These are phyloP conservation scores for Enteromius treurensis DNA, from an alignment of 2,797 vertebrate species.

Conservation along the genomic window DNA sequence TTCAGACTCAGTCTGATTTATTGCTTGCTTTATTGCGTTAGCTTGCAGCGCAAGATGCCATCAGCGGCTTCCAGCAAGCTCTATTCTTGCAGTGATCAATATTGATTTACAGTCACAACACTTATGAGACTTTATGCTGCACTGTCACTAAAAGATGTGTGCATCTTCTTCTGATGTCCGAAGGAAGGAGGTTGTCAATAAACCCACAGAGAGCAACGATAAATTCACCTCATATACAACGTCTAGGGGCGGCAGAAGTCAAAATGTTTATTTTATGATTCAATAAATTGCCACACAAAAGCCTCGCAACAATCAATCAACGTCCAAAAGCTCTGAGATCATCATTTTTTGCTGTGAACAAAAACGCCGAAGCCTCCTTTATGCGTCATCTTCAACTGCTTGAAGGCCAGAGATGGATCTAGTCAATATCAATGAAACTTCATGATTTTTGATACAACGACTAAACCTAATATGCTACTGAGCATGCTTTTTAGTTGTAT, in stretches of 20 bases:
- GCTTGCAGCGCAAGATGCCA: slow-evolving; percentile 9
- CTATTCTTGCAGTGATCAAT: slow-evolving; percentile 42
- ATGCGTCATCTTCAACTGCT: not conserved
- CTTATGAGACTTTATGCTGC: slow-evolving; percentile 14
- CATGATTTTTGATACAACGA: not conserved
- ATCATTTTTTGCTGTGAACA: slow-evolving; percentile 37
- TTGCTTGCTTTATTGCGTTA: slow-evolving; percentile 31
- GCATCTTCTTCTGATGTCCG: slow-evolving; percentile 14
- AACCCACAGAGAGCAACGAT: slow-evolving; percentile 37
- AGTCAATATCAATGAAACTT: not conserved
- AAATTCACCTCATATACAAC: slow-evolving; percentile 47
- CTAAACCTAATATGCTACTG: not conserved
- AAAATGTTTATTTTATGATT: slow-evolving; percentile 59
- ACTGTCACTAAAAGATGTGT: slow-evolving; percentile 40
- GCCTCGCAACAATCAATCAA: slow-evolving; percentile 39
- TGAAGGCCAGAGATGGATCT: not conserved
- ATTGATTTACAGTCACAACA: slow-evolving; percentile 49
- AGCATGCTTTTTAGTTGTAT: not conserved
- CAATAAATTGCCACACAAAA: slow-evolving; percentile 53
- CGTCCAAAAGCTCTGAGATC: slow-evolving; percentile 41
- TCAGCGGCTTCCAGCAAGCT: slow-evolving; percentile 40
- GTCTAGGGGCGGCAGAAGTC: slow-evolving; percentile 32
- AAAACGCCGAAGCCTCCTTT: not conserved
- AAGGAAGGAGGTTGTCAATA: slow-evolving; percentile 49
- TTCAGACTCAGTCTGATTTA: slow-evolving; percentile 46